These are phyloP conservation scores for Flexamia atlantica DNA, from an alignment of 2,888 invertebrate genomes.

Conservation along the genomic window DNA sequence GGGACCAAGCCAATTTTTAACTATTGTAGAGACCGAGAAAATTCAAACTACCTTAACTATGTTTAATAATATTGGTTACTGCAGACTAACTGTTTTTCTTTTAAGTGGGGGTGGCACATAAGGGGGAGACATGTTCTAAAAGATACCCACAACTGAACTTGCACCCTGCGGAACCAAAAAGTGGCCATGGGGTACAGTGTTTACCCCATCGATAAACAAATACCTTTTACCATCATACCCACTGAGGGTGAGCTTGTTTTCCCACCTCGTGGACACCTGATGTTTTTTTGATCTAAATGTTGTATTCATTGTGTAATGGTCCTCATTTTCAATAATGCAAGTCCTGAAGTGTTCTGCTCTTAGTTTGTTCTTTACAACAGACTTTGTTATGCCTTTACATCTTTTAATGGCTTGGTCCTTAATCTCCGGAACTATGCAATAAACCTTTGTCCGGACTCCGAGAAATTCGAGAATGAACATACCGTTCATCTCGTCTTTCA, in stretches of 20 bases:
- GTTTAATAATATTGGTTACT: too few relatives aligned
- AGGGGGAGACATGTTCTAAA: too few relatives aligned
- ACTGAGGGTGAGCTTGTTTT: slow-evolving; percentile 13
- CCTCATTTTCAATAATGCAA: background rate
- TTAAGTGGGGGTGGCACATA: too few relatives aligned
- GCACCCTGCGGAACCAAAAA: too few relatives aligned
- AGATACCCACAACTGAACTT: too few relatives aligned
- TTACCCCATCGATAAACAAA: background rate
- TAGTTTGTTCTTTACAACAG: slow-evolving; percentile 25
- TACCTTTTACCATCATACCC: slow-evolving; percentile 34
- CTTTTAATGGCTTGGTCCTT: slow-evolving; percentile 30
- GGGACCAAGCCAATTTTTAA: too few relatives aligned
- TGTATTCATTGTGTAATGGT: background rate
- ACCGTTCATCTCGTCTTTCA: slow-evolving; percentile 72
- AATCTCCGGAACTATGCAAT: background rate
- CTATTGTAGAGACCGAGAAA: too few relatives aligned
- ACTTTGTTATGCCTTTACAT: slow-evolving; percentile 60
- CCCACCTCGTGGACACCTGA: background rate
- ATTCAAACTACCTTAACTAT: too few relatives aligned
- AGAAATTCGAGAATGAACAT: slow-evolving; percentile 70
- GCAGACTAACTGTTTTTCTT: too few relatives aligned
- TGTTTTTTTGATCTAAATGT: too few relatives aligned
- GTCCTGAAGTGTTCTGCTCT: background rate
- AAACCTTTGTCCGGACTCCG: slow-evolving; percentile 63
- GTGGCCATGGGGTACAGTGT: too few relatives aligned